A percentile compares a stretch with the other conserved stretches of the same genome.
phyloP scores from a whole-genome alignment of 2,113 vertebrate genomes.

The Loxodonta africana region DNA sequence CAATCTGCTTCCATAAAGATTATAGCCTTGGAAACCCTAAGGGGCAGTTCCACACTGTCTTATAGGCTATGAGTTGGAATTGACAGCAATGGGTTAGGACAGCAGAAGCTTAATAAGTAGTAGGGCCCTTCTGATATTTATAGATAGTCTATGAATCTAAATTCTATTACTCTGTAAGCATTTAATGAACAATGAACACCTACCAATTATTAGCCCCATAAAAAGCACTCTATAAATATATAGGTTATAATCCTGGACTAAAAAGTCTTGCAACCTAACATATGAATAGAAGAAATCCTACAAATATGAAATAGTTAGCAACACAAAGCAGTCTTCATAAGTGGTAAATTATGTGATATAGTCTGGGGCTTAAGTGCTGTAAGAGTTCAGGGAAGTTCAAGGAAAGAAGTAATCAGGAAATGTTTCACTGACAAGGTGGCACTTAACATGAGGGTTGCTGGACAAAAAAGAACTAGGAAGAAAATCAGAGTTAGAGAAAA shows the following conservation, averaged over 20 bases:
- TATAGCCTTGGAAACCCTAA: neutral
- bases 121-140: neutral
- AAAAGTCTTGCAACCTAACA: slow-evolving; percentile 26
- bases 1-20: neutral
- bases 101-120: neutral
- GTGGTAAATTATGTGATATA: slow-evolving; percentile 29
- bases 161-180: neutral
- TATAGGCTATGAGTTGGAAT: neutral
- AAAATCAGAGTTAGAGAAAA: neutral
- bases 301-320: slow-evolving; percentile 9
- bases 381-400: slow-evolving; percentile 44
- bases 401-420: slow-evolving; percentile 52
- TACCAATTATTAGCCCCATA: neutral
- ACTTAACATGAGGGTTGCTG: slow-evolving; percentile 16
- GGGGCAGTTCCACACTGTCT: neutral
- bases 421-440: slow-evolving; percentile 8
- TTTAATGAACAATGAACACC: neutral
- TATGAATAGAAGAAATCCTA: slow-evolving; percentile 12
- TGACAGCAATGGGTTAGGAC: neutral
- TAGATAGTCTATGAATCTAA: neutral
- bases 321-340: slow-evolving; percentile 10
- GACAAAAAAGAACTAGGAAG: neutral
- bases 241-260: neutral
- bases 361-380: neutral
- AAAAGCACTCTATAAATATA: slow-evolving; percentile 25